These are phyloP conservation scores for Heterochromis multidens DNA, from an alignment of 2,113 vertebrate species.

Conservation along the genomic window DNA sequence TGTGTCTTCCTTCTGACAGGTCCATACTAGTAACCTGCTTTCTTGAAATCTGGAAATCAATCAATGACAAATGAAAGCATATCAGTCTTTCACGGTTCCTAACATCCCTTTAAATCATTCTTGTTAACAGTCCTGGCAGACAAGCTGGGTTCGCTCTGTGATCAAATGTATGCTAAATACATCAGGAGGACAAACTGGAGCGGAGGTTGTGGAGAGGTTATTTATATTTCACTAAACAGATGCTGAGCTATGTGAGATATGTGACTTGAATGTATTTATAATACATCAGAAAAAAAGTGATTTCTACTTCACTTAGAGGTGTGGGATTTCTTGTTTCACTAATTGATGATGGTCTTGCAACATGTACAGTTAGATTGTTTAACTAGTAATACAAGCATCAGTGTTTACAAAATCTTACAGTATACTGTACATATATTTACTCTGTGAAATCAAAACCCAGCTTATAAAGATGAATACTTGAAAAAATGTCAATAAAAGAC, in stretches of 20 bases:
- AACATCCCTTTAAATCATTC: not conserved
- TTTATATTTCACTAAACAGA: not conserved
- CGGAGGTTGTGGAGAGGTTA: not conserved
- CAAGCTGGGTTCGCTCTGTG: not conserved
- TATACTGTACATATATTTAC: not conserved
- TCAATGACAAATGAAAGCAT: not conserved
- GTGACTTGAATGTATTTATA: not conserved
- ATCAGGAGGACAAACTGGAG: not conserved
- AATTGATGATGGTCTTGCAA: not conserved
- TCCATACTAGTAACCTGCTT: not conserved
- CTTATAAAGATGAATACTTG: not conserved
- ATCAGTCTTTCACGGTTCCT: not conserved
- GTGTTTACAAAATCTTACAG: not conserved
- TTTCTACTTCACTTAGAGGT: not conserved
- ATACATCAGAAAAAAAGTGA: not conserved
- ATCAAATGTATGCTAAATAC: not conserved
- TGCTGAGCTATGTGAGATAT: not conserved
- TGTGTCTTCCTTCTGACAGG: rapidly evolving
- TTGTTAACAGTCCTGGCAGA: not conserved
- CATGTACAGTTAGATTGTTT: not conserved
- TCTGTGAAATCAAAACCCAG: not conserved
- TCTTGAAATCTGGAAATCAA: not conserved
- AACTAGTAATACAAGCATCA: not conserved
- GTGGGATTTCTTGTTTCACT: not conserved
- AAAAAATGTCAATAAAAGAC: not conserved